Evolutionary conservation across 2,113 vertebrate species (phyloP), one percentile per base, ranked within the genome.

Genomic region (Phoxinus phoxinus): DNA sequence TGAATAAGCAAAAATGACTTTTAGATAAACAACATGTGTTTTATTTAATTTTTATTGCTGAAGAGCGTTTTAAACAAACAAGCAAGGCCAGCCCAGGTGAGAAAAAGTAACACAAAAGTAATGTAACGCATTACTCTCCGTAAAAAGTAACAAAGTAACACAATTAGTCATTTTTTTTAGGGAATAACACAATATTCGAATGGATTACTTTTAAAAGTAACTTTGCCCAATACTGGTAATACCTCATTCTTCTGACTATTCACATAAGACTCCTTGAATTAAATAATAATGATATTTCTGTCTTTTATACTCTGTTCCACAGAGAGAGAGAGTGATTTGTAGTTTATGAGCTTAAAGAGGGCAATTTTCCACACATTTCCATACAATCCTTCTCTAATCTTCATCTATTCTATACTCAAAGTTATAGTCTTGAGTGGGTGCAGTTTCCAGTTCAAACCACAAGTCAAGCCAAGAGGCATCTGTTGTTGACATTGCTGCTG

Each of bases 371-470:
- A 59, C 61, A 15, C 4, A 35, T 72, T 44, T 44, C 12, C 17
- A 63, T 25, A 46, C 59, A 61, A 59, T 32, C 48, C n/a, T 67
- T 30, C 46, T 79, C 76, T 76, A 87, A 58, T 84, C 81, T 87
- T 94, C 92, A 91, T 94, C 94, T 11, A 95, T 93, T 0, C 77
- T 92, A 72, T 86, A 92, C 75, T 94, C 91, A 84, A 95, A 94
- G 13, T 85, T 88, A 73, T 94, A 94, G 73, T 95, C 94, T 86
- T 91, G 88, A 1, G 93, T 95, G 7, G 85, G 44, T 19, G 75
- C 87, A 86, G 82, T 86, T 69, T 94, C 91, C 83, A 85, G 85
- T 2, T 88, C 90, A 32, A 93, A 93, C 94, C 94, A 95, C 3
- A 90, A 88, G 89, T 95, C 92, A 17, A 90, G 93, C 94, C 94